Conservation (phyloP, 2,797 vertebrate species). For the Lagorchestes hirsutus region DNA sequence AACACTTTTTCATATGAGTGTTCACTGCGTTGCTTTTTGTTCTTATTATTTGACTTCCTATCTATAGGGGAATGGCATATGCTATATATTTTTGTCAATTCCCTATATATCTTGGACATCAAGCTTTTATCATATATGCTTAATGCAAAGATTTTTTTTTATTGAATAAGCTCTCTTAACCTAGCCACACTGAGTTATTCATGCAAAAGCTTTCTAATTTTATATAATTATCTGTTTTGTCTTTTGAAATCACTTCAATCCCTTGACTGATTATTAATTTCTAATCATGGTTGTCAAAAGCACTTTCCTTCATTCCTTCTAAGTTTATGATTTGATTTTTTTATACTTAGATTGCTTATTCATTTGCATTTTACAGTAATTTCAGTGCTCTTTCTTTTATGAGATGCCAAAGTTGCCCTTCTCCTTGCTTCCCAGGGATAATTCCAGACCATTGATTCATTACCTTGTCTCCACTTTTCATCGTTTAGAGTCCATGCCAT, state of each 20-base stretch:
- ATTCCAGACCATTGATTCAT: slow-evolving; percentile 29
- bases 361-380: slow-evolving; percentile 22
- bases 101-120: neutral
- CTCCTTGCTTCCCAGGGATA: slow-evolving; percentile 47
- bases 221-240: neutral
- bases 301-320: neutral
- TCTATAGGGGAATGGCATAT: neutral
- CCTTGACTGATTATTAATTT: neutral
- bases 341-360: neutral
- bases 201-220: neutral
- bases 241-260: neutral
- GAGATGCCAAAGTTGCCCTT: neutral
- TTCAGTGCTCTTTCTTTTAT: slow-evolving; percentile 45
- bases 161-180: neutral
- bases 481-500: slow-evolving; percentile 31
- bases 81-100: neutral
- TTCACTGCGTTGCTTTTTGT: neutral
- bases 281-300: neutral
- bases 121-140: neutral
- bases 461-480: slow-evolving; percentile 31
- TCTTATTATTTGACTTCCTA: neutral
- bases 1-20: neutral
- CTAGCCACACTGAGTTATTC: neutral
- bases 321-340: neutral
- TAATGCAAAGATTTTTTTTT: neutral